These are phyloP conservation scores for Anser cygnoides DNA, from an alignment of 2,113 vertebrate genomes.

Conservation along the genomic window DNA sequence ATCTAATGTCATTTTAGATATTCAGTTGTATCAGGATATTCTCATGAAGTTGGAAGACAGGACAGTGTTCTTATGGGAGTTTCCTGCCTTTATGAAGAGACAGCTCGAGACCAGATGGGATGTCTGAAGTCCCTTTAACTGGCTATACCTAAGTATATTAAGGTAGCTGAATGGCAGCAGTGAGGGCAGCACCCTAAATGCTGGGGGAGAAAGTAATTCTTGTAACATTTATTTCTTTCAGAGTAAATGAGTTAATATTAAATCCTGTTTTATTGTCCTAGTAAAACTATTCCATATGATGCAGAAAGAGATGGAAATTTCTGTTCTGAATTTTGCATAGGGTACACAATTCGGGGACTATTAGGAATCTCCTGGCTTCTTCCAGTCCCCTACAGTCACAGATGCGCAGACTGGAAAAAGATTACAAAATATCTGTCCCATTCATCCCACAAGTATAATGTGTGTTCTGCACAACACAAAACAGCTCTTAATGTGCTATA, in stretches of 20 bases:
- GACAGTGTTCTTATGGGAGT: background rate
- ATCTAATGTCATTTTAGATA: background rate
- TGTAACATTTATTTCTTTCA: background rate
- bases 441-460: background rate
- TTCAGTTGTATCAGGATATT: background rate
- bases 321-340: background rate
- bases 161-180: background rate
- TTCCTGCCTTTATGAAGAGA: background rate
- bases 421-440: background rate
- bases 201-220: background rate
- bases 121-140: background rate
- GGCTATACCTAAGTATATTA: background rate
- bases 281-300: background rate
- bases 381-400: background rate
- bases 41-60: background rate
- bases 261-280: background rate
- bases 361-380: background rate
- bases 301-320: background rate
- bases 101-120: background rate
- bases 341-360: background rate
- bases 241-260: background rate
- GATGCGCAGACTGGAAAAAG: background rate
- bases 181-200: background rate
- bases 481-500: background rate
- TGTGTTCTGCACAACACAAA: background rate